Evolutionary conservation across 2,888 invertebrate species (phyloP).

Genomic region (Eubasilissa splendida): DNA sequence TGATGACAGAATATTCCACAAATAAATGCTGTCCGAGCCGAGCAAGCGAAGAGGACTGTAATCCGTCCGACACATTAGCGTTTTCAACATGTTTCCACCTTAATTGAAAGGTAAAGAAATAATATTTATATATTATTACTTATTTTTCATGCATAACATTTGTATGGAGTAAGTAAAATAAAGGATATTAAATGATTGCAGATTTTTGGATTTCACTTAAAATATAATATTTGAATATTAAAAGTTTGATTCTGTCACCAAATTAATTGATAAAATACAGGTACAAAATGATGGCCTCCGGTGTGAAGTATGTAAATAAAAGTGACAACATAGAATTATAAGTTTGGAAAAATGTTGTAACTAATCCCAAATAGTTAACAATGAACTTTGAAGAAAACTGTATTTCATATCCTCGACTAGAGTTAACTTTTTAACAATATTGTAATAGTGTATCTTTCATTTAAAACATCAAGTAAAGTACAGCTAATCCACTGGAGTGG

Average conservation of each 20-base stretch:
- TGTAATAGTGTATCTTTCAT: background rate
- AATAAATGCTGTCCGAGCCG: no score
- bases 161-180: no score
- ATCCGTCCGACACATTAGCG: background rate
- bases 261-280: background rate
- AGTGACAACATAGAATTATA: slow-evolving; percentile 23
- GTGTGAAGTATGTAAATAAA: slow-evolving; percentile 19
- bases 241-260: no score
- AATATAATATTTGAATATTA: no score
- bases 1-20: slow-evolving; percentile 4
- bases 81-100: background rate
- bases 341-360: background rate
- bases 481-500: no score
- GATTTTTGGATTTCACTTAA: no score
- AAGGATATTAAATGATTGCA: no score
- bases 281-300: slow-evolving; percentile 18
- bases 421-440: background rate
- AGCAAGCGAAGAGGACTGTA: background rate
- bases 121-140: no score
- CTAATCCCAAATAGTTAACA: slow-evolving; percentile 19
- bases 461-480: background rate
- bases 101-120: no score
- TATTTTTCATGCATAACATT: no score
- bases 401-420: background rate
- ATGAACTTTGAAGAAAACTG: background rate